A percentile compares a stretch with the other conserved stretches of the same genome.
Evolutionary conservation across 2,888 invertebrate genomes (phyloP).

Genomic region (Phengaris alcon): DNA sequence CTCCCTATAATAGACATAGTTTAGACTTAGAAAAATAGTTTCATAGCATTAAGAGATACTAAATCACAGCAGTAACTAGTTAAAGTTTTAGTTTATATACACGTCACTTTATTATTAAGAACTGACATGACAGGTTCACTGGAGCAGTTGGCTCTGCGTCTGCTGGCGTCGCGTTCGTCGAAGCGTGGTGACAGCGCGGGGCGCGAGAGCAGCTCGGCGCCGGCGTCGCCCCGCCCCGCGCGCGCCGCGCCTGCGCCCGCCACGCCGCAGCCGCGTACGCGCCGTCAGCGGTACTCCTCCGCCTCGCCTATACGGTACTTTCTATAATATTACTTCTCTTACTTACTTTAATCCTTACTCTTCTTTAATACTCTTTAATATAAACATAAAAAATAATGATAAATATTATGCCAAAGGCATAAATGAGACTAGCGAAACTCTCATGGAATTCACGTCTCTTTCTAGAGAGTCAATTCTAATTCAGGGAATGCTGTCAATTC

Average conservation of each 20-base stretch:
- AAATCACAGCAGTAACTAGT: not conserved
- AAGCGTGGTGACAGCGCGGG: slow-evolving; percentile 30
- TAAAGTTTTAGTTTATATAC: not conserved
- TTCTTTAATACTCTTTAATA: no score
- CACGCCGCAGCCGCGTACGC: slow-evolving; percentile 80
- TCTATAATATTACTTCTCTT: no score
- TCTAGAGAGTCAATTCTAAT: no score
- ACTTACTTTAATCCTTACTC: no score
- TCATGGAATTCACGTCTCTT: no score
- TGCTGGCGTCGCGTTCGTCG: slow-evolving; percentile 57
- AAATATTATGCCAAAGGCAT: no score
- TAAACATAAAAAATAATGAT: no score
- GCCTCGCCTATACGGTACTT: slow-evolving; percentile 81
- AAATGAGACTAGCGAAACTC: no score
- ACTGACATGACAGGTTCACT: slow-evolving; percentile 55
- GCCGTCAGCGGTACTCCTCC: slow-evolving; percentile 88
- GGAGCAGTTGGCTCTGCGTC: slow-evolving; percentile 66
- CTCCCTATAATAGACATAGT: not conserved
- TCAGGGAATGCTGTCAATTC: no score
- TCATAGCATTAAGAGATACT: not conserved
- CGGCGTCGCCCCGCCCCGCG: slow-evolving; percentile 82
- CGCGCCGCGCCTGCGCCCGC: slow-evolving; percentile 81
- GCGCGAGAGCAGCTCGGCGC: slow-evolving; percentile 64
- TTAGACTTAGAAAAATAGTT: not conserved
- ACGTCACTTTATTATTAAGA: not conserved